These are phyloP conservation scores for Dreissena rostriformis DNA, from an alignment of 1,140 invertebrate species.

Conservation along the genomic window DNA sequence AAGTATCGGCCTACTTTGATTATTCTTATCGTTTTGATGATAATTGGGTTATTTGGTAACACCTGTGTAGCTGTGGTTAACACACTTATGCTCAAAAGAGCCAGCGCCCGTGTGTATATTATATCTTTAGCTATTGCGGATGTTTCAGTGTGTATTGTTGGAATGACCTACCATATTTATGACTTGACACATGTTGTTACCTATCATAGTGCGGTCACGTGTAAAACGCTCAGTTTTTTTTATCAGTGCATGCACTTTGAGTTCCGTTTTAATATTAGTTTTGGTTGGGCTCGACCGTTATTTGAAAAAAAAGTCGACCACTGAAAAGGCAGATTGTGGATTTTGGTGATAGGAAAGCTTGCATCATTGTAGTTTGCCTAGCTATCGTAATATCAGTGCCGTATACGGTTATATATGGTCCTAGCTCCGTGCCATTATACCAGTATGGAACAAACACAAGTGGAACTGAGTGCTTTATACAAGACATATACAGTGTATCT, in stretches of 20 bases:
- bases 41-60: slow-evolving; percentile 64
- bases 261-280: slow-evolving; percentile 62
- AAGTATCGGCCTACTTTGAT: slow-evolving; percentile 56
- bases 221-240: slow-evolving; percentile 61
- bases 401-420: slow-evolving; percentile 40
- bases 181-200: slow-evolving; percentile 51
- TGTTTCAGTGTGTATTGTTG: slow-evolving; percentile 62
- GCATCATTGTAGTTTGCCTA: slow-evolving; percentile 23
- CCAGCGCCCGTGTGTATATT: slow-evolving; percentile 63
- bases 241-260: slow-evolving; percentile 59
- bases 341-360: slow-evolving; percentile 50
- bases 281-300: slow-evolving; percentile 68
- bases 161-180: slow-evolving; percentile 66
- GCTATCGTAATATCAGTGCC: slow-evolving; percentile 39
- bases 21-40: slow-evolving; percentile 54
- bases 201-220: not conserved
- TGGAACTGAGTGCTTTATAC: slow-evolving; percentile 47
- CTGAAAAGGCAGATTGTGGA: slow-evolving; percentile 61
- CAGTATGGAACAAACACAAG: not conserved
- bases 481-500: not conserved
- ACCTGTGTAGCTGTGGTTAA: slow-evolving; percentile 62
- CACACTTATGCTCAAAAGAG: slow-evolving; percentile 50
- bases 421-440: not conserved
- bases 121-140: slow-evolving; percentile 64
- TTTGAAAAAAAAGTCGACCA: slow-evolving; percentile 63